Base-by-base conservation (phyloP, 2,888 invertebrate genomes). In the Osmoderma eremita region DNA sequence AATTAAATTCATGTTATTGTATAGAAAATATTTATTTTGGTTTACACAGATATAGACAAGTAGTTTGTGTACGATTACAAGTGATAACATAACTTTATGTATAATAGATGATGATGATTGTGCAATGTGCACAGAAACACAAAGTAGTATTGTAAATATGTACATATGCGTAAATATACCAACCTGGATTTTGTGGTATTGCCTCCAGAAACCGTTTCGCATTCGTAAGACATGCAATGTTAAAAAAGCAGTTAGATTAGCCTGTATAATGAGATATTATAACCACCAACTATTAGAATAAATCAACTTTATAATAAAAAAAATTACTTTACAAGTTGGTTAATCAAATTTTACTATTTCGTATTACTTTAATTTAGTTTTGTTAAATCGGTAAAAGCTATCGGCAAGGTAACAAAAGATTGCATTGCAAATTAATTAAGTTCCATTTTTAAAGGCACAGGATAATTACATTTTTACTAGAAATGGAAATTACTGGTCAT, bases 171-270 rank as follows among this genome's bases (percentile, higher is more conserved):
- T 24, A 4, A 24, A 4, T 5, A 73, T 79, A 80, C 79, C 75
- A 77, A 81, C 81, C 87, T 86, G 78, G 87, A 78, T 72, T 86
- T 87, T 81, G 81, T 79, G 71, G 78, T 79, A 80, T 87, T 87
- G 83, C 88, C 88, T 85, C 87, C 88, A 81, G 87, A 84, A 81
- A 86, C 84, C 83, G 87, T 85, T 86, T 88, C 88, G 84, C 84
- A 87, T 86, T 88, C 88, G 88, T 88, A 88, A 87, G 88, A 87
- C 88, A 88, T 88, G 88, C 88, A 88, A 88, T 87, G 77, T 79
- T 81, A 80, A 82, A 80, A 64, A 68, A 64, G 64, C 64, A 54
- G 67, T 68, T 68, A 68, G 67, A 62, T 63, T 22, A 53, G 49
- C 39, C 53, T 65, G 65, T 65, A 65, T 65, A 65, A 65, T 36